A percentile compares a stretch with the other conserved stretches of the same genome.
Evolutionary conservation across 1,140 invertebrate species (phyloP).

Genomic region (Pseudomyrmex concolor): DNA sequence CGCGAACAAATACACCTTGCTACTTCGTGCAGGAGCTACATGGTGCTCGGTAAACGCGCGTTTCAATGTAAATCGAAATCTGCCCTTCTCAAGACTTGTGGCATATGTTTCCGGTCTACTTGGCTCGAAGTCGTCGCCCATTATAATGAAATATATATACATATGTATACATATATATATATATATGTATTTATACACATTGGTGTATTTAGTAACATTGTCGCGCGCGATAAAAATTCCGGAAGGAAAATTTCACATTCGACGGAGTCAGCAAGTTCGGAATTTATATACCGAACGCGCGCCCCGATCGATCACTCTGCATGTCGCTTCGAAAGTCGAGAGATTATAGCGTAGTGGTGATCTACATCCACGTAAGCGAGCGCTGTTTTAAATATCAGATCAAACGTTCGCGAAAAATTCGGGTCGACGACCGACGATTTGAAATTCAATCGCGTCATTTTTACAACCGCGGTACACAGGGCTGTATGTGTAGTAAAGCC

Average conservation of each 20-base stretch:
- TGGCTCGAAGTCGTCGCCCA: neutral
- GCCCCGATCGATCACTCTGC: conserved; percentile 48
- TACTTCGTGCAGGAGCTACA: conserved; percentile 7
- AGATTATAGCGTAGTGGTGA: conserved; percentile 65
- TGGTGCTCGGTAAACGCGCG: neutral
- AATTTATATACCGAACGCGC: conserved; percentile 51
- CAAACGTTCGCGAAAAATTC: conserved; percentile 63
- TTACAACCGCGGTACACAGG: conserved; percentile 51
- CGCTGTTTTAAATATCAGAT: conserved; percentile 74
- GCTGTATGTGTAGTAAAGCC: conserved; percentile 10
- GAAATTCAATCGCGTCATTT: conserved; percentile 73
- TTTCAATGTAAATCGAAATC: conserved; percentile 2
- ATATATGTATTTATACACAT: too few species aligned
- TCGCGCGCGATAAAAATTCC: conserved; percentile 49
- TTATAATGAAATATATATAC: too few species aligned
- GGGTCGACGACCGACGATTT: conserved; percentile 59
- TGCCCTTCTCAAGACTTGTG: neutral
- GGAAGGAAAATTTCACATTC: conserved; percentile 58
- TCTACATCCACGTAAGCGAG: conserved; percentile 66
- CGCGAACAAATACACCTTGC: conserved; percentile 15
- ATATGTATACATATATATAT: too few species aligned
- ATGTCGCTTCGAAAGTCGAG: conserved; percentile 21
- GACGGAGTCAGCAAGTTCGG: conserved; percentile 35
- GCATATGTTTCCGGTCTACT: conserved; percentile 25
- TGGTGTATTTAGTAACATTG: conserved; percentile 31